These are phyloP conservation scores for Leptobrachium leishanense DNA, from an alignment of 2,113 vertebrate genomes.

Conservation along the genomic window DNA sequence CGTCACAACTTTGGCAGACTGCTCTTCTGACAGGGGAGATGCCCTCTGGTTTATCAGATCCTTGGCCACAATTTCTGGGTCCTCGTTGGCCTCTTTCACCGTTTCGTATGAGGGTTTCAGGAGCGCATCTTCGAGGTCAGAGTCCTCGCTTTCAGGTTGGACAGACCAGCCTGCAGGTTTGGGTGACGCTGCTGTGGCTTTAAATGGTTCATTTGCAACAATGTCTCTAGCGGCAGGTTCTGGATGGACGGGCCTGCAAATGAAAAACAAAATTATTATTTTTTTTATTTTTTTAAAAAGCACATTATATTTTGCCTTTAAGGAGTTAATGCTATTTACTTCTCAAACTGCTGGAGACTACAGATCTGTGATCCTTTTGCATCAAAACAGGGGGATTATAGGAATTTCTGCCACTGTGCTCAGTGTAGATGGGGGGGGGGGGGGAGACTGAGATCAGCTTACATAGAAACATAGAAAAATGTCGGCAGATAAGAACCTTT, in stretches of 20 bases:
- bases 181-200: not conserved
- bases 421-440: too few species aligned
- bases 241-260: not conserved
- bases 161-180: not conserved
- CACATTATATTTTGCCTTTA: too few species aligned
- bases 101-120: not conserved
- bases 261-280: too few species aligned
- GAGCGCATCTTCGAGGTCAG: conserved; percentile 1
- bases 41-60: not conserved
- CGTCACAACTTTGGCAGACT: conserved; percentile 35
- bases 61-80: not conserved
- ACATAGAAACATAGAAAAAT: too few species aligned
- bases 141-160: not conserved
- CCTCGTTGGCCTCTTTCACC: not conserved
- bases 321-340: too few species aligned
- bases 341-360: too few species aligned
- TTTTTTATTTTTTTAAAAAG: too few species aligned
- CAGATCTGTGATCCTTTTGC: too few species aligned
- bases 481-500: too few species aligned
- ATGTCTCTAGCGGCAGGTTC: not conserved
- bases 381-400: too few species aligned
- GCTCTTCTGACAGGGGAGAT: conserved; percentile 32
- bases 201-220: not conserved
- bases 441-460: too few species aligned
- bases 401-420: too few species aligned